These are phyloP conservation scores for Trisateles emortualis DNA, from an alignment of 2,888 invertebrate genomes.

Conservation along the genomic window DNA sequence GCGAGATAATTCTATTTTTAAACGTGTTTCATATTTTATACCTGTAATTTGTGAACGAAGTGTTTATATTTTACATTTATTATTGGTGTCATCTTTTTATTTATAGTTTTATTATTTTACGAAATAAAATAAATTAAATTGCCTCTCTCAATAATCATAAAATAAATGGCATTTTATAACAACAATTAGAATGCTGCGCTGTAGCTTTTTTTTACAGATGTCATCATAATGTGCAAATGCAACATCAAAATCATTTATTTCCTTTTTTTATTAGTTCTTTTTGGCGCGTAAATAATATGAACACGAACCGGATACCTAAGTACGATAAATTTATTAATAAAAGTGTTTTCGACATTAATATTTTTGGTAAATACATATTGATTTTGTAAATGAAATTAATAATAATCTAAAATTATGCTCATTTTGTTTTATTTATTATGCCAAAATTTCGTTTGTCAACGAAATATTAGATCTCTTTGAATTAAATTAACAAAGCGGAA, in stretches of 20 bases:
- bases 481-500: not conserved
- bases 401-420: not conserved
- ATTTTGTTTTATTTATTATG: too few species aligned
- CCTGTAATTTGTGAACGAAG: not conserved
- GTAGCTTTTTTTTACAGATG: not conserved
- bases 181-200: not conserved
- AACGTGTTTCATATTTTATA: not conserved
- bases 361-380: not conserved
- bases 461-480: not conserved
- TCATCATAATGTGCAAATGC: too few species aligned
- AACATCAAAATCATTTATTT: too few species aligned
- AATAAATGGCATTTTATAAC: not conserved
- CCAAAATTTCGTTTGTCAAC: not conserved
- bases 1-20: conserved; percentile 6
- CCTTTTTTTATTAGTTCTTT: too few species aligned
- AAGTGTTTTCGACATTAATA: not conserved
- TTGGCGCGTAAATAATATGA: conserved; percentile 17
- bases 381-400: not conserved
- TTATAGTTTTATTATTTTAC: not conserved
- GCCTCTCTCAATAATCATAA: not conserved
- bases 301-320: conserved; percentile 1
- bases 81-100: not conserved
- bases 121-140: not conserved
- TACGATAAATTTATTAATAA: not conserved
- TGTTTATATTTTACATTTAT: not conserved